Conservation (phyloP, 2,888 invertebrate genomes). For the Phortica magna region DNA sequence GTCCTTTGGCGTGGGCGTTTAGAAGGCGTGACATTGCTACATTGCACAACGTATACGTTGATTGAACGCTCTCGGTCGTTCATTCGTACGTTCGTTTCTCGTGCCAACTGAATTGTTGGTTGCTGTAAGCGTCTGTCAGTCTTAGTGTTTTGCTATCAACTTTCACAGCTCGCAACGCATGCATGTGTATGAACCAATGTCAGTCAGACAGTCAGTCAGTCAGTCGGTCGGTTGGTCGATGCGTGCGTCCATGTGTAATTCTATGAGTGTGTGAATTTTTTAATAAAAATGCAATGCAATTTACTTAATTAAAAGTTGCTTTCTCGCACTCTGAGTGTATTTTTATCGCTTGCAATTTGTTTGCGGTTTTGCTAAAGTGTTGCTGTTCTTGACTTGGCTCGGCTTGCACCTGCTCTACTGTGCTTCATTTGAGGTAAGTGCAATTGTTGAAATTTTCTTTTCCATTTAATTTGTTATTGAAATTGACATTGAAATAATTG, state of each 20-base stretch:
- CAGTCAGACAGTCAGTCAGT: too few species aligned
- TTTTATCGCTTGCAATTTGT: constrained; percentile 19
- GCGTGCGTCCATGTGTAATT: background rate
- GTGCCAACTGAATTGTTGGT: background rate
- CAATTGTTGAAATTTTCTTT: constrained; percentile 9
- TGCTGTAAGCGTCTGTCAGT: background rate
- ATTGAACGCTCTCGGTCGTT: constrained; percentile 14
- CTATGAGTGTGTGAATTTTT: constrained; percentile 18
- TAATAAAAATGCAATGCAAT: constrained; percentile 48
- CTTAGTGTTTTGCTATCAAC: constrained; percentile 9
- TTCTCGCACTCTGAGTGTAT: constrained; percentile 21
- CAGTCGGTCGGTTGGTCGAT: background rate
- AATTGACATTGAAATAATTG: background rate
- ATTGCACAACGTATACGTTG: background rate
- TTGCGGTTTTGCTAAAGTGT: constrained; percentile 15
- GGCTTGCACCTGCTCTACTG: background rate
- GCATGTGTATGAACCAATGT: background rate
- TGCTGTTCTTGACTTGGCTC: background rate
- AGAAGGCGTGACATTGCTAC: background rate
- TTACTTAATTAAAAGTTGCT: constrained; percentile 54
- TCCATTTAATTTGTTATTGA: background rate
- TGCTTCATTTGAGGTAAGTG: constrained; percentile 43
- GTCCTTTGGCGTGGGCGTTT: constrained; percentile 1
- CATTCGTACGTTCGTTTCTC: background rate
- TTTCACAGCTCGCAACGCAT: background rate